Evolutionary conservation across 2,113 vertebrate genomes (phyloP).

Genomic region (Gymnorhina tibicen): DNA sequence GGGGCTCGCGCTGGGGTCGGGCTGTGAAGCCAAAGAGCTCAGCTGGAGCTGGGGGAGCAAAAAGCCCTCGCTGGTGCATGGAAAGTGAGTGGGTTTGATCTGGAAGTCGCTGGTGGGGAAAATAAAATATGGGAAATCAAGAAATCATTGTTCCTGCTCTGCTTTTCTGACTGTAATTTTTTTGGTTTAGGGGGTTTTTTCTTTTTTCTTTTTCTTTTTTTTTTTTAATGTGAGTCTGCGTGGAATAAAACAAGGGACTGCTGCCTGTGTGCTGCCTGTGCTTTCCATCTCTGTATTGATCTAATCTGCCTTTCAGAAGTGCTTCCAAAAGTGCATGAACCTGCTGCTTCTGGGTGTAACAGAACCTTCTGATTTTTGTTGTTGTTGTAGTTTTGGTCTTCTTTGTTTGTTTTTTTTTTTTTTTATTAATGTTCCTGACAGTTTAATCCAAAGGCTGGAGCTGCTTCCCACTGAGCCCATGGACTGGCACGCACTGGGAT

Average conservation of each 20-base stretch:
- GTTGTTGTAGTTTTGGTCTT: not conserved
- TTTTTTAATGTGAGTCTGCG: not conserved
- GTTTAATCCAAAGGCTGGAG: not conserved
- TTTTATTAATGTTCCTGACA: not conserved
- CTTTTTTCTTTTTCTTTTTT: accelerated
- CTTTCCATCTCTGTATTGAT: not conserved
- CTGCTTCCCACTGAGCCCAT: not conserved
- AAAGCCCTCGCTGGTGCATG: not conserved
- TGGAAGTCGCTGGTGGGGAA: not conserved
- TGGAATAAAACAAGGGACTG: not conserved
- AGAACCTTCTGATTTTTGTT: not conserved
- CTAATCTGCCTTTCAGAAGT: not conserved
- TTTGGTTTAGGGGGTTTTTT: not conserved
- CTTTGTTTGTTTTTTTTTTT: not conserved
- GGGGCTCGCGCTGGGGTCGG: accelerated
- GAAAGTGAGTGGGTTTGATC: not conserved
- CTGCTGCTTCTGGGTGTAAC: not conserved
- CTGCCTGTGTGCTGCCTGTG: not conserved
- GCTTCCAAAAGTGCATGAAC: not conserved
- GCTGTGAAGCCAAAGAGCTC: not conserved
- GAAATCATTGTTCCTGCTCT: not conserved
- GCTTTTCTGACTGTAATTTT: not conserved
- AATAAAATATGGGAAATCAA: slow-evolving; percentile 10
- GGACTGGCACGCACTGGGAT: not conserved
- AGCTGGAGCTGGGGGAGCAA: not conserved